Conservation (phyloP, 2,797 vertebrate genomes). For the Sardinella longiceps region DNA sequence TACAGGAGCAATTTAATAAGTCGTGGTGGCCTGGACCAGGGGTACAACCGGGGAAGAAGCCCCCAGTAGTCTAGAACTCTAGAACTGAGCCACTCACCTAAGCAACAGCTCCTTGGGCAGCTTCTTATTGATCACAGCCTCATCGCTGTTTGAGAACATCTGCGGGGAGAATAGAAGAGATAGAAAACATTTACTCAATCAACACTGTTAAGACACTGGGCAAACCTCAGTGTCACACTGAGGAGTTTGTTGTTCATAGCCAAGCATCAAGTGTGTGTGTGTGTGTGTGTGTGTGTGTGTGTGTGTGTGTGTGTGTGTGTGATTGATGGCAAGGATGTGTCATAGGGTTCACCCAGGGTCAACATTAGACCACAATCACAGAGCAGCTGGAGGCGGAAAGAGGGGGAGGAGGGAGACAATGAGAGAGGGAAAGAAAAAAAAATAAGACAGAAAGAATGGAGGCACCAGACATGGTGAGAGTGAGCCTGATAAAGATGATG, state of each 20-base stretch:
- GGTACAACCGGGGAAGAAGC: background rate
- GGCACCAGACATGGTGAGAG: background rate
- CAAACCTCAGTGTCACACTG: background rate
- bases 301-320: background rate
- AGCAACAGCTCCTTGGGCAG: constrained; percentile 97
- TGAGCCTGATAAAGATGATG: background rate
- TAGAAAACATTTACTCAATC: background rate
- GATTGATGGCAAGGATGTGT: constrained; percentile 16
- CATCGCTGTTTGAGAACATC: constrained; percentile 99
- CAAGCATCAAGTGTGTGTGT: background rate
- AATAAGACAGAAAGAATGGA: background rate
- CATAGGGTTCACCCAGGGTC: constrained; percentile 3
- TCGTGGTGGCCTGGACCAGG: background rate
- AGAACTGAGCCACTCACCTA: constrained; percentile 78
- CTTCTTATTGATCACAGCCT: constrained; percentile 98
- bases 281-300: constrained; percentile 1
- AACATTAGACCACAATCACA: constrained; percentile 13
- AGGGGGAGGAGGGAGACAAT: background rate
- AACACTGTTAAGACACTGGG: background rate
- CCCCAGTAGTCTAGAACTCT: too few species aligned
- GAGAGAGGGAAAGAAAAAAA: too few species aligned
- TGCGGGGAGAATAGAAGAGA: constrained; percentile 62
- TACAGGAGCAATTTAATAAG: too few species aligned
- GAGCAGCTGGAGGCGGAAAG: background rate
- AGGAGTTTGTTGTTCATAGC: background rate